Evolutionary conservation across 1,140 invertebrate genomes (phyloP).

Genomic region (Scaptodrosophila lebanonensis): DNA sequence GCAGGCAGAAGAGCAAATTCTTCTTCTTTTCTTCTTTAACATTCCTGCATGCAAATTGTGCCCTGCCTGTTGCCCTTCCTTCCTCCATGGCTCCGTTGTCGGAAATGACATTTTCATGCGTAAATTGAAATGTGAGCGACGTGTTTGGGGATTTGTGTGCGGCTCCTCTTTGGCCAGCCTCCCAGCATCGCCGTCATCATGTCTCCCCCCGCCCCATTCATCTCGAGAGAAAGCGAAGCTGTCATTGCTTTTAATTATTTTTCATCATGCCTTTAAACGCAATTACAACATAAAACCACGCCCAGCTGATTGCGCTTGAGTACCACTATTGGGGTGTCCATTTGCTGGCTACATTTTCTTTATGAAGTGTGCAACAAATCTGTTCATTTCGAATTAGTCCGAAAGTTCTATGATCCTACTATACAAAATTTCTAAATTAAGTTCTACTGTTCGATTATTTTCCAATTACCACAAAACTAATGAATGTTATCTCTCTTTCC

Average conservation of each 20-base stretch:
- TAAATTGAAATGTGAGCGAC: slow-evolving; percentile 76
- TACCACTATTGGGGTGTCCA: no score
- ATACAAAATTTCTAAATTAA: neutral
- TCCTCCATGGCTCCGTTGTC: slow-evolving; percentile 29
- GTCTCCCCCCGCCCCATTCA: neutral
- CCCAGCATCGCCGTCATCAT: no score
- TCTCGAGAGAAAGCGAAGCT: slow-evolving; percentile 37
- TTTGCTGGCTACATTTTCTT: no score
- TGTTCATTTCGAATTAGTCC: no score
- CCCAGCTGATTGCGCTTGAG: no score
- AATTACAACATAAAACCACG: slow-evolving; percentile 29
- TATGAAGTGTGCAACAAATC: neutral
- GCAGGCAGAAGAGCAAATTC: no score
- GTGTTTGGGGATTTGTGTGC: slow-evolving; percentile 67
- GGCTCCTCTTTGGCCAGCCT: no score
- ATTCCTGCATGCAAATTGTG: slow-evolving; percentile 74
- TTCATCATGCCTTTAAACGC: slow-evolving; percentile 36
- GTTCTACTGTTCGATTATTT: neutral
- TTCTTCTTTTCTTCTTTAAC: slow-evolving; percentile 20
- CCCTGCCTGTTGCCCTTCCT: slow-evolving; percentile 1
- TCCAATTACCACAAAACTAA: neutral
- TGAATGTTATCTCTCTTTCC: neutral
- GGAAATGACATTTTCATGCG: slow-evolving; percentile 76
- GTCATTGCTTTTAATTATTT: slow-evolving; percentile 73
- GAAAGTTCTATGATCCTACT: no score